A percentile compares a stretch with the other conserved stretches of the same genome.
phyloP scores from a whole-genome alignment of 1,140 invertebrate genomes.

The Aporrectodea caliginosa region DNA sequence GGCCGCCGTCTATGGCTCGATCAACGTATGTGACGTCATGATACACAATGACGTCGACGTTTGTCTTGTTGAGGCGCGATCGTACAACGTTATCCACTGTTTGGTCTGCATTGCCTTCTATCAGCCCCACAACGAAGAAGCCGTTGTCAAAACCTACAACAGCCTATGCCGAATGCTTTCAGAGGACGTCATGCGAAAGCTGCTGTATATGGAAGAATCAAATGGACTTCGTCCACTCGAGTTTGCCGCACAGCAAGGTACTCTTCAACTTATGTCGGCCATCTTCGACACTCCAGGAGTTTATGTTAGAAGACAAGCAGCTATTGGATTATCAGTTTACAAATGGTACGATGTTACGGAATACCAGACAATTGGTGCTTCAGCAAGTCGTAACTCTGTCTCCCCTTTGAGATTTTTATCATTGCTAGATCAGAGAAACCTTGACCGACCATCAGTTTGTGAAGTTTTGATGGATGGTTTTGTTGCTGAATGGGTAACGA shows the following conservation, averaged over 20 bases:
- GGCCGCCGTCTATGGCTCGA: not conserved
- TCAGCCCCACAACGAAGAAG: not conserved
- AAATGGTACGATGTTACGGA: slow-evolving; percentile 22
- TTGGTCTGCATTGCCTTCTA: not conserved
- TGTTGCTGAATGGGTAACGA: not conserved
- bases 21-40: not conserved
- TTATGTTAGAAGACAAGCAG: slow-evolving; percentile 3
- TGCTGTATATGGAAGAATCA: slow-evolving; percentile 3
- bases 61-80: not conserved
- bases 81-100: slow-evolving; percentile 7
- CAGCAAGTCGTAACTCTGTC: not conserved
- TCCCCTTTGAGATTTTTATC: slow-evolving; percentile 10
- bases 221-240: slow-evolving; percentile 12
- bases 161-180: not conserved
- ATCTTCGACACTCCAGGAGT: slow-evolving; percentile 15
- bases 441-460: not conserved
- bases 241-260: slow-evolving; percentile 3
- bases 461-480: not conserved
- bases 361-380: not conserved
- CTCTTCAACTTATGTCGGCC: slow-evolving; percentile 1
- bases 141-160: slow-evolving; percentile 10
- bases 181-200: not conserved
- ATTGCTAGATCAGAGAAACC: not conserved
- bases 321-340: not conserved
- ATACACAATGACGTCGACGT: not conserved